Evolutionary conservation across 2,113 vertebrate genomes (phyloP).

Genomic region (Illadopsis cleaveri): DNA sequence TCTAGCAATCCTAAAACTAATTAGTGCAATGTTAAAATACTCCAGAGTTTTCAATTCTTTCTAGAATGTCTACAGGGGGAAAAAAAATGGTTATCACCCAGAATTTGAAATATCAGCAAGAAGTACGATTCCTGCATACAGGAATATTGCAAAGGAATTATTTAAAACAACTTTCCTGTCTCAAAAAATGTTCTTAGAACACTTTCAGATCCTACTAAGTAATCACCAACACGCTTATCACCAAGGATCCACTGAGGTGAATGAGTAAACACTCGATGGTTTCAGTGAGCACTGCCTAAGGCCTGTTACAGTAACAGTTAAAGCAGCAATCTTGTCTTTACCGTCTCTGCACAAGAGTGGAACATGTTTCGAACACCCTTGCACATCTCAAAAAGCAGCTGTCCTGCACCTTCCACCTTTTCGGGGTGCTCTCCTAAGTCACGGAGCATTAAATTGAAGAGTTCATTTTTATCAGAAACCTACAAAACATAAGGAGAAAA

Average conservation of each 20-base stretch:
- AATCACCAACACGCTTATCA: not conserved
- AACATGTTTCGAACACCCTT: constrained; percentile 94
- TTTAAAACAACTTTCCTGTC: not conserved
- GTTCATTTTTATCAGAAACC: constrained; percentile 86
- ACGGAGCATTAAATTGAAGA: constrained; percentile 86
- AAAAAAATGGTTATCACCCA: not conserved
- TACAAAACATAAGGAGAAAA: constrained; percentile 57
- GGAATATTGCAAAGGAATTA: not conserved
- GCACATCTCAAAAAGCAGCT: constrained; percentile 94
- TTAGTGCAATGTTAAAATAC: not conserved
- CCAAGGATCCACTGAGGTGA: not conserved
- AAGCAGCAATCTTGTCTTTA: constrained; percentile 54
- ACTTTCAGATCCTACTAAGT: not conserved
- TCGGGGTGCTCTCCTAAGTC: constrained; percentile 83
- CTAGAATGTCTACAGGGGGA: not conserved
- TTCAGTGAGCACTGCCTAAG: not conserved
- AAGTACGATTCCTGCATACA: not conserved
- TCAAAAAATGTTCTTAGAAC: not conserved
- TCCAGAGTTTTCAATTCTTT: not conserved
- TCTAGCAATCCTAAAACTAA: not conserved
- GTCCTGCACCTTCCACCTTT: constrained; percentile 89
- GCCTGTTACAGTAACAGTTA: not conserved
- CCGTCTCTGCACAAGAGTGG: constrained; percentile 87
- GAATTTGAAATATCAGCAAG: not conserved
- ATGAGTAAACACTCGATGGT: not conserved